These are phyloP conservation scores for Hepsetus odoe DNA, from an alignment of 2,113 vertebrate genomes.

Conservation along the genomic window DNA sequence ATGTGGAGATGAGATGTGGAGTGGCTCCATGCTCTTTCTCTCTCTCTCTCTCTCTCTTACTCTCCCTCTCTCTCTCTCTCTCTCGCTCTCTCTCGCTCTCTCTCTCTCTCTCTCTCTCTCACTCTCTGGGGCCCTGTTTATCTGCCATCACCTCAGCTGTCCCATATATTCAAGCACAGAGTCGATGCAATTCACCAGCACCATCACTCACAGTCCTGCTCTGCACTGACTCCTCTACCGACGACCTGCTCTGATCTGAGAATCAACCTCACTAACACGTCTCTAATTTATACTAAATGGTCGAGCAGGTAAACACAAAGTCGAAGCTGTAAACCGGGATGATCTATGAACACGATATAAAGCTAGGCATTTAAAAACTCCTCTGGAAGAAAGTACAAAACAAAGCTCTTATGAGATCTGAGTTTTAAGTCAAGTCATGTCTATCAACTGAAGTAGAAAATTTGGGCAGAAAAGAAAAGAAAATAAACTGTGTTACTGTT, in stretches of 20 bases:
- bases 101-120: constrained; percentile 53
- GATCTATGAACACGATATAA: constrained; percentile 29
- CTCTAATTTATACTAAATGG: constrained; percentile 41
- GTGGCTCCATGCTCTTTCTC: constrained; percentile 54
- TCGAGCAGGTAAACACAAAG: constrained; percentile 33
- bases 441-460: background rate
- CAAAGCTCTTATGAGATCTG: background rate
- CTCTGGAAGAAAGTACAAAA: constrained; percentile 14
- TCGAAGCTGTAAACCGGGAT: constrained; percentile 25
- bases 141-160: constrained; percentile 72
- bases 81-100: constrained; percentile 55
- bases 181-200: constrained; percentile 63
- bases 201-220: constrained; percentile 67
- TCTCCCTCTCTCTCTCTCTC: too few species aligned
- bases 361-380: constrained; percentile 22
- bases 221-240: constrained; percentile 19
- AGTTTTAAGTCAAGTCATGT: background rate
- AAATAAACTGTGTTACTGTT: background rate
- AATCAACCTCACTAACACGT: constrained; percentile 39
- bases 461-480: background rate
- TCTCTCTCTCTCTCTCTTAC: too few species aligned
- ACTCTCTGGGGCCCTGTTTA: constrained; percentile 64
- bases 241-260: background rate
- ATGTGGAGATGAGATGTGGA: constrained; percentile 60
- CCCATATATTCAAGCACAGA: constrained; percentile 69